phyloP scores from a whole-genome alignment of 1,140 invertebrate species.

The Cotesia vestalis region DNA sequence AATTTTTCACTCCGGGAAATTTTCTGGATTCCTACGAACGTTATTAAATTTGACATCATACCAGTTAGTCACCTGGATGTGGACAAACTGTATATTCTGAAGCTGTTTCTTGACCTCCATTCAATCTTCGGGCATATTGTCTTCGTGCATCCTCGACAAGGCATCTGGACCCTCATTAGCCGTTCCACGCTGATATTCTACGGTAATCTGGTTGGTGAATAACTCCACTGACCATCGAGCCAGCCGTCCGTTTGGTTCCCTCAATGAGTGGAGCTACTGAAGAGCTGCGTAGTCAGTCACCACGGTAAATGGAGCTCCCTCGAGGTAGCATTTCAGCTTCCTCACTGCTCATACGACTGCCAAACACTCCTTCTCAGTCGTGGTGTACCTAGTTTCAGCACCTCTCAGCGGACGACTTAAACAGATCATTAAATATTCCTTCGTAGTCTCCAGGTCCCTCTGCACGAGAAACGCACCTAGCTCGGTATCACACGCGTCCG shows the following conservation, averaged over 20 bases:
- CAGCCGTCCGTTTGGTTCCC: not conserved
- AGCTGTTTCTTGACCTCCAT: not conserved
- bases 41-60: not conserved
- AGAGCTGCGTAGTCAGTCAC: constrained; percentile 5
- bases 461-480: constrained; percentile 21
- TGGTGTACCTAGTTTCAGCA: not conserved
- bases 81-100: too few relatives aligned
- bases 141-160: not conserved
- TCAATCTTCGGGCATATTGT: not conserved
- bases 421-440: constrained; percentile 10
- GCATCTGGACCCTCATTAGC: not conserved
- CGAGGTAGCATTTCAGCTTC: not conserved
- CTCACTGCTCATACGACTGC: constrained; percentile 1
- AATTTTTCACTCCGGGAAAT: constrained; percentile 28
- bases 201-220: not conserved
- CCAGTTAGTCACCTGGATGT: too few relatives aligned
- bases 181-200: not conserved
- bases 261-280: not conserved
- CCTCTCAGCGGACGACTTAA: constrained; percentile 1
- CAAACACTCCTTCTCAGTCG: constrained; percentile 11
- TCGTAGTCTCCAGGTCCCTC: not conserved
- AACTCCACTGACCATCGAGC: not conserved
- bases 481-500: constrained; percentile 26
- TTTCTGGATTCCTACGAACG: constrained; percentile 26
- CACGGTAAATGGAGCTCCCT: not conserved